Evolutionary conservation across 2,113 vertebrate genomes (phyloP).

Genomic region (Ptilonorhynchus violaceus): DNA sequence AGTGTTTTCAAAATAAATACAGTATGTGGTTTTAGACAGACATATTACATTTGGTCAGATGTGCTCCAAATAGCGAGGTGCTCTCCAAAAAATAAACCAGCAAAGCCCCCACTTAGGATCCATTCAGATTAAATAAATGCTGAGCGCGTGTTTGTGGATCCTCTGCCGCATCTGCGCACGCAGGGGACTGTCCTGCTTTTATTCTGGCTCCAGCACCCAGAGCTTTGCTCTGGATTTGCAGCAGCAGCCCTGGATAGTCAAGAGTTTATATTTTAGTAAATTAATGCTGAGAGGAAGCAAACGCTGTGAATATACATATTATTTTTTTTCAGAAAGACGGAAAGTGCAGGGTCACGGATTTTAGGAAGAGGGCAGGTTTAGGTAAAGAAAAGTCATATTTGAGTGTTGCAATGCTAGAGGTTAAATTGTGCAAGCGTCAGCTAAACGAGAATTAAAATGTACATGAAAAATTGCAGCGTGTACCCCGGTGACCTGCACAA

Average conservation of each 20-base stretch:
- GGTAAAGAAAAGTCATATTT: slow-evolving; percentile 29
- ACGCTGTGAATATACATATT: fast-evolving
- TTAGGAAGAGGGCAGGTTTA: slow-evolving; percentile 51
- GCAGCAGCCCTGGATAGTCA: neutral
- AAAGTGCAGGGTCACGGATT: slow-evolving; percentile 13
- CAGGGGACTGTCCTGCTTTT: neutral
- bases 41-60: slow-evolving; percentile 67
- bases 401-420: neutral
- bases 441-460: neutral
- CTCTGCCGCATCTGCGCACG: neutral
- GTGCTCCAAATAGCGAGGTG: slow-evolving; percentile 57
- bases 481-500: neutral
- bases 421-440: slow-evolving; percentile 31
- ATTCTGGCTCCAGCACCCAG: neutral
- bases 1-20: slow-evolving; percentile 97
- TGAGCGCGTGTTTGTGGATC: neutral
- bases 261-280: neutral
- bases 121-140: slow-evolving; percentile 48
- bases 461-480: neutral
- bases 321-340: neutral
- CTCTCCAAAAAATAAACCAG: slow-evolving; percentile 60
- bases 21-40: slow-evolving; percentile 70
- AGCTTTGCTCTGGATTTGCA: neutral
- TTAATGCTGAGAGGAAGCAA: neutral
- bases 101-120: slow-evolving; percentile 22